phyloP scores from a whole-genome alignment of 2,113 vertebrate genomes.

The Euleptes europaea region DNA sequence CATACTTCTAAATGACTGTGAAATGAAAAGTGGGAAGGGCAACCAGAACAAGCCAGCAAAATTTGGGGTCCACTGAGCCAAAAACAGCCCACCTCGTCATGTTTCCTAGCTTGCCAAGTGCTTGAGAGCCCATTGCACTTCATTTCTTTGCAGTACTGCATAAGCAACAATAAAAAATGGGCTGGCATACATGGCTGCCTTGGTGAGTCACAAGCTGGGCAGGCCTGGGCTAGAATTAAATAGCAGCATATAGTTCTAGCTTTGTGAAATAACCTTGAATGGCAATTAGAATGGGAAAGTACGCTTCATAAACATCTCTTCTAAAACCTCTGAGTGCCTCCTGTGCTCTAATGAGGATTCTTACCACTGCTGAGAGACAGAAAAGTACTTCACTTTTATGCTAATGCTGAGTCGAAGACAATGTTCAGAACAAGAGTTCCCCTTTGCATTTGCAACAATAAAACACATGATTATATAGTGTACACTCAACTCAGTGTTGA shows the following conservation, averaged over 20 bases:
- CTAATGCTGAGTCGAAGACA: constrained; percentile 1
- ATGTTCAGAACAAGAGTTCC: background rate
- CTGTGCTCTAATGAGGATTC: constrained; percentile 29
- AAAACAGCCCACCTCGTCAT: background rate
- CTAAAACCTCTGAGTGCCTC: background rate
- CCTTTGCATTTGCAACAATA: background rate
- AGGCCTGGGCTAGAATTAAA: background rate
- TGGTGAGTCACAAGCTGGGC: background rate
- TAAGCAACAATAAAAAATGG: background rate
- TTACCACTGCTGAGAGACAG: constrained; percentile 4
- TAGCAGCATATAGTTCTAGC: background rate
- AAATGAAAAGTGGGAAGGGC: no score
- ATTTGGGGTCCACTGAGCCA: background rate
- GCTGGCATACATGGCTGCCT: background rate
- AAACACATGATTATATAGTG: background rate
- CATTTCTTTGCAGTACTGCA: background rate
- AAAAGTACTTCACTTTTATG: constrained; percentile 1
- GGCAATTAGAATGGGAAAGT: constrained; percentile 22
- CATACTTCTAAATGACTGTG: no score
- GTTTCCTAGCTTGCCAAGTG: background rate
- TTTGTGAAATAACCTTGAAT: background rate
- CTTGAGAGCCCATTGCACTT: no score
- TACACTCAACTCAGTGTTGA: background rate
- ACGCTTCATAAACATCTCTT: background rate
- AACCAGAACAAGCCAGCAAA: background rate